Conservation (phyloP, 2,888 invertebrate genomes). For the Dolomedes plantarius region DNA sequence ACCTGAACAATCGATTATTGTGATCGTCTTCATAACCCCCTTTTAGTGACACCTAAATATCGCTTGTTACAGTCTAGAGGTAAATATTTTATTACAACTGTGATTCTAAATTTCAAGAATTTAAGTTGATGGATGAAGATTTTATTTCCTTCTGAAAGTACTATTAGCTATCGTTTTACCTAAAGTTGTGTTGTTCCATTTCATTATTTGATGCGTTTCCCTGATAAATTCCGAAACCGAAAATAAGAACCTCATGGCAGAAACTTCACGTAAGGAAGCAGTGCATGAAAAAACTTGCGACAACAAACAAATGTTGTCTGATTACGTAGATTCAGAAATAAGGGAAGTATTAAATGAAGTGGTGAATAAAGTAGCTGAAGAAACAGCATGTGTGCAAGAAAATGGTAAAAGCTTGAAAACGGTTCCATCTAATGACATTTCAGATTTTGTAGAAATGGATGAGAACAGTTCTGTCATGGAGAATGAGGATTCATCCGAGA, state of each 20-base stretch:
- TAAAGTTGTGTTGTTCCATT: no score
- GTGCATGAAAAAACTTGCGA: background rate
- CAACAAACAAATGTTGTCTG: background rate
- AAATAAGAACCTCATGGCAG: no score
- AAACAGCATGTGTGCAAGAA: background rate
- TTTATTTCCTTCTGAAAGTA: no score
- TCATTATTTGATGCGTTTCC: no score
- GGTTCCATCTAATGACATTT: background rate
- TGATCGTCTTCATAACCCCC: no score
- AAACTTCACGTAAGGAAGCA: background rate
- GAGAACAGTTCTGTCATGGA: background rate
- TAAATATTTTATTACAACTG: no score
- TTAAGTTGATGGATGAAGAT: no score
- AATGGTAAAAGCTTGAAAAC: background rate
- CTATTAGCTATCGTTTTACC: no score
- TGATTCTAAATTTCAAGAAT: no score
- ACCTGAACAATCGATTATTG: no score
- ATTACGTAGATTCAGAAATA: background rate
- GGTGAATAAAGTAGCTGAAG: background rate
- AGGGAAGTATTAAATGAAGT: background rate
- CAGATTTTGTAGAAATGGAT: background rate
- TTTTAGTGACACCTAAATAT: no score
- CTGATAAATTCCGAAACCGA: conserved; percentile 17
- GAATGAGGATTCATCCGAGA: background rate
- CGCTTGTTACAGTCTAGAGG: no score